Evolutionary conservation across 2,113 vertebrate genomes (phyloP), one percentile per base, ranked within the genome.

Genomic region (Trichomycterus rosablanca): DNA sequence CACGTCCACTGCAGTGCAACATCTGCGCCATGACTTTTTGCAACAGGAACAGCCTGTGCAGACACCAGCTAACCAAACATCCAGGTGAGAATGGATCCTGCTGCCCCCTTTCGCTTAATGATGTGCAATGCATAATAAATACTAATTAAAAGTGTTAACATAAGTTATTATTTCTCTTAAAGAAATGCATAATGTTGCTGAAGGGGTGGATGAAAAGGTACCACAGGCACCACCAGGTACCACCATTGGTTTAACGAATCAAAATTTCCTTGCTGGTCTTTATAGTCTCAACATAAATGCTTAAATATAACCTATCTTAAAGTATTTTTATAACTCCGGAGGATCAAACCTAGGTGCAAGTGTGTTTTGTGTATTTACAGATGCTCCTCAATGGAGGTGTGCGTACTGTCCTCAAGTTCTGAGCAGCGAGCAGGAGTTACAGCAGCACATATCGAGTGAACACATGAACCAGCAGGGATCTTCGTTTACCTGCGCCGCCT

Each of bases 21-120:
- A 75, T 84, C 66, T 96, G 93, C 67, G 83, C 89, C 68, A 90
- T 87, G 75, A 84, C 87, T 51, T 93, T 94, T 58, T 71, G 87
- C 44, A 93, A 75, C 48, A 68, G 76, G 1, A 66, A 81, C 12
- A 87, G 85, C 3, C 77, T 93, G 72, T 76, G 78, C 71, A 90
- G 86, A 71, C 92, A 94, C 3, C 73, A 86, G 53, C 84, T 83
- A 34, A 37, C 82, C 0, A 89, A 91, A 56, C 90, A 96, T 2
- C 49, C 85, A 75, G 93, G 91, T 93, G 61, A 82, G 20, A 8
- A 40, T 22, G 15, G n/a, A 30, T 1, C 45, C 10, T 4, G 6
- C 12, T 5, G 28, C 23, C 2, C 14, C 8, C 22, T 16, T 14
- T 2, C 39, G 1, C 1, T 44, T 32, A 22, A 12, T 34, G 32